A percentile compares a stretch with the other conserved stretches of the same genome.
Evolutionary conservation across 2,888 invertebrate species (phyloP).

Genomic region (Gnatocerus cornutus): DNA sequence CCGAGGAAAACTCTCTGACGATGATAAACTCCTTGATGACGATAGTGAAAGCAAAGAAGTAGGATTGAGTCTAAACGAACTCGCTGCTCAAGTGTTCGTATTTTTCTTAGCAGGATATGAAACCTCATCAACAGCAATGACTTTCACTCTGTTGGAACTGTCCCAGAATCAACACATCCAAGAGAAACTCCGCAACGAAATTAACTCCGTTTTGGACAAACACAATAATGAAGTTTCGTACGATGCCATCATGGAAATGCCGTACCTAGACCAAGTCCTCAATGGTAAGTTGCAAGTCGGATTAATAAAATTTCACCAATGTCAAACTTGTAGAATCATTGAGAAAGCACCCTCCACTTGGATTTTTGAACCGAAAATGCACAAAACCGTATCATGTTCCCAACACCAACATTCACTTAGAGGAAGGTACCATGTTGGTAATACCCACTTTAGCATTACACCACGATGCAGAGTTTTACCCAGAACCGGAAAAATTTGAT

Average conservation of each 20-base stretch:
- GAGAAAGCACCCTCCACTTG: slow-evolving; percentile 64
- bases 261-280: slow-evolving; percentile 70
- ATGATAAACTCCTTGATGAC: slow-evolving; percentile 42
- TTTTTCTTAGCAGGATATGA: slow-evolving; percentile 73
- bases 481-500: slow-evolving; percentile 54
- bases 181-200: slow-evolving; percentile 68
- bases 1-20: slow-evolving; percentile 57
- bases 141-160: slow-evolving; percentile 68
- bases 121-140: slow-evolving; percentile 70
- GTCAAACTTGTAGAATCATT: slow-evolving; percentile 62
- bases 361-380: slow-evolving; percentile 58
- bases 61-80: slow-evolving; percentile 54
- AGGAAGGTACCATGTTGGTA: slow-evolving; percentile 35
- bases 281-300: slow-evolving; percentile 57
- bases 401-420: slow-evolving; percentile 47
- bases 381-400: slow-evolving; percentile 56
- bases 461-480: slow-evolving; percentile 55
- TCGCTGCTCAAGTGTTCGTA: slow-evolving; percentile 68
- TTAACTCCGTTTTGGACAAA: slow-evolving; percentile 60
- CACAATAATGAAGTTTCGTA: slow-evolving; percentile 65
- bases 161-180: slow-evolving; percentile 69
- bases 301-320: not conserved
- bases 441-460: slow-evolving; percentile 51
- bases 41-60: slow-evolving; percentile 33
- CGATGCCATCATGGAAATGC: slow-evolving; percentile 70